phyloP scores from a whole-genome alignment of 2,888 invertebrate species.

The Ceratothoa steindachneri region DNA sequence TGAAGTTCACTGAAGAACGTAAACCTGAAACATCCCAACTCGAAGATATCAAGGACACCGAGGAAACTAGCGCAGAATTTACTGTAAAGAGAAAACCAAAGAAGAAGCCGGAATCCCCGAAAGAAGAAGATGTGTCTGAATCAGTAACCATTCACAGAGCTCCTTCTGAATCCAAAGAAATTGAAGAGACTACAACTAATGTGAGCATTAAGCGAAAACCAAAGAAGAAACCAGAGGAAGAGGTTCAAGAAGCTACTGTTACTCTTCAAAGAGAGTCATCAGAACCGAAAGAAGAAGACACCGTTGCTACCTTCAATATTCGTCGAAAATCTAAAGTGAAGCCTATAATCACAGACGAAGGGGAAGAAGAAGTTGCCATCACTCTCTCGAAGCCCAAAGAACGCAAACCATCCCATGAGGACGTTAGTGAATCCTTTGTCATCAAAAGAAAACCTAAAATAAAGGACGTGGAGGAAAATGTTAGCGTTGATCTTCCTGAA shows the following conservation, averaged over 20 bases:
- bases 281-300: slow-evolving; percentile 13
- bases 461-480: slow-evolving; percentile 39
- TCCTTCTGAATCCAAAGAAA: not conserved
- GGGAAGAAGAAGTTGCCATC: slow-evolving; percentile 6
- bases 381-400: slow-evolving; percentile 19
- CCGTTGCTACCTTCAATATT: not conserved
- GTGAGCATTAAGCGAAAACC: slow-evolving; percentile 13
- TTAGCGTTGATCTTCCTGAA: slow-evolving; percentile 29
- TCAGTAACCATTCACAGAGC: not conserved
- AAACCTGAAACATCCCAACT: slow-evolving; percentile 55
- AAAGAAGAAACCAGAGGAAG: slow-evolving; percentile 23
- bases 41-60: slow-evolving; percentile 49
- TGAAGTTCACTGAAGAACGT: not conserved
- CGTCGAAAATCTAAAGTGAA: slow-evolving; percentile 13
- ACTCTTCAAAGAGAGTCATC: not conserved
- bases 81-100: slow-evolving; percentile 56
- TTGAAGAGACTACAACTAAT: not conserved
- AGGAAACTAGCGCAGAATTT: slow-evolving; percentile 38
- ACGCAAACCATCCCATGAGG: slow-evolving; percentile 7
- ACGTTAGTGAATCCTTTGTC: slow-evolving; percentile 30
- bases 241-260: slow-evolving; percentile 20
- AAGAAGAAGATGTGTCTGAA: not conserved
- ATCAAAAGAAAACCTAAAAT: slow-evolving; percentile 31
- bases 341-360: not conserved
- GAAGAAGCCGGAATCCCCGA: slow-evolving; percentile 52